These are phyloP conservation scores for Emberiza fucata DNA, from an alignment of 2,113 vertebrate genomes.

Conservation along the genomic window DNA sequence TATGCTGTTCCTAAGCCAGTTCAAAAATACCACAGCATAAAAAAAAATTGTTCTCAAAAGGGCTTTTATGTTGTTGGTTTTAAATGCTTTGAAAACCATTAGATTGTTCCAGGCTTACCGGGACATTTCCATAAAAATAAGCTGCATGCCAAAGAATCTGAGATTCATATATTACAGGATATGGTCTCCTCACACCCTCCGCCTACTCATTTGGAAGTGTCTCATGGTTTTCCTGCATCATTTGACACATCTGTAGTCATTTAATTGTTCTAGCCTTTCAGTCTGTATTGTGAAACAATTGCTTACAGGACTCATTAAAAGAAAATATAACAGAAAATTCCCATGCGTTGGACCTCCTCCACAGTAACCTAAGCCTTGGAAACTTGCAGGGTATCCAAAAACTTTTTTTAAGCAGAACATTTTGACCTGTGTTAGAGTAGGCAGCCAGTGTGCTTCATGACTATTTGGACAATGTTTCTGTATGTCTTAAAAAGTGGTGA, in stretches of 20 bases:
- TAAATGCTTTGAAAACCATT: slow-evolving; percentile 35
- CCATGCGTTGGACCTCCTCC: neutral
- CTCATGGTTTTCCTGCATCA: slow-evolving; percentile 64
- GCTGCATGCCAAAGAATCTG: slow-evolving; percentile 50
- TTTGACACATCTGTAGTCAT: slow-evolving; percentile 66
- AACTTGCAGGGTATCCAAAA: slow-evolving; percentile 9
- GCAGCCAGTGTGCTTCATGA: neutral
- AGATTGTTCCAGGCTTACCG: slow-evolving; percentile 42
- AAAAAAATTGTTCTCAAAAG: neutral
- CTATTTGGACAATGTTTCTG: neutral
- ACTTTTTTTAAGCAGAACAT: neutral
- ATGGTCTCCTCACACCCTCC: slow-evolving; percentile 63
- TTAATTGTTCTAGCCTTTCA: slow-evolving; percentile 66
- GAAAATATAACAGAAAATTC: slow-evolving; percentile 52
- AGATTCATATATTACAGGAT: slow-evolving; percentile 63
- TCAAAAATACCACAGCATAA: neutral
- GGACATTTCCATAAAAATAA: slow-evolving; percentile 60
- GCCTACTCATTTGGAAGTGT: slow-evolving; percentile 63
- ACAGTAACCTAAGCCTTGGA: slow-evolving; percentile 23
- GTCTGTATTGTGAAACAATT: slow-evolving; percentile 60
- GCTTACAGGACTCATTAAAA: slow-evolving; percentile 55
- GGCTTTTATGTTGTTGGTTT: slow-evolving; percentile 16
- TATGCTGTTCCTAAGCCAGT: neutral
- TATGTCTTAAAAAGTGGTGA: neutral
- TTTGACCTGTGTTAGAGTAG: slow-evolving; percentile 1